phyloP scores from a whole-genome alignment of 2,113 vertebrate genomes.

The Mohoua ochrocephala region DNA sequence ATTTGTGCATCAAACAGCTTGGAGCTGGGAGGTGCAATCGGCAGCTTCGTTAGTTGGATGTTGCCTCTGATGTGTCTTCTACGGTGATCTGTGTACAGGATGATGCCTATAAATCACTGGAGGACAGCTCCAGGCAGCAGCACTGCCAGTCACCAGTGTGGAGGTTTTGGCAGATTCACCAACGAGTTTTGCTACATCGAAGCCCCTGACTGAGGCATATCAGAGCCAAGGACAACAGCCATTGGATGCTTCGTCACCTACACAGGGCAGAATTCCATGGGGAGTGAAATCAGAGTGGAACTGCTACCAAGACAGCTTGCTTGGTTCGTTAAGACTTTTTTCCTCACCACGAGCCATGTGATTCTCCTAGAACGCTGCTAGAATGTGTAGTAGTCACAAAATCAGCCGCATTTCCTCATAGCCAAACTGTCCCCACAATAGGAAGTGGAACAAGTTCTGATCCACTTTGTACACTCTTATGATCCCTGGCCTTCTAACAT shows the following conservation, averaged over 20 bases:
- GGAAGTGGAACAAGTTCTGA: neutral
- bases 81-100: fast-evolving
- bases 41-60: neutral
- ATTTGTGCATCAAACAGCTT: neutral
- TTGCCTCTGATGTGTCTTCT: neutral
- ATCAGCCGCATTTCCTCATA: neutral
- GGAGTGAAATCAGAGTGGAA: neutral
- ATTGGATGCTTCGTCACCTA: neutral
- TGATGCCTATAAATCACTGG: neutral
- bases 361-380: neutral
- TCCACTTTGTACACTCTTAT: neutral
- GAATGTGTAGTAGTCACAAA: neutral
- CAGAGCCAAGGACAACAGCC: neutral
- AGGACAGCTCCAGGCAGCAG: neutral
- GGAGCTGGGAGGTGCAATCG: neutral
- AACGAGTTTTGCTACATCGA: neutral
- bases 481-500: neutral
- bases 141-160: neutral
- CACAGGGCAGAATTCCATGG: neutral
- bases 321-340: neutral
- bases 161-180: neutral
- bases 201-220: neutral
- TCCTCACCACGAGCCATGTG: neutral
- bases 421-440: neutral
- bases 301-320: neutral